Evolutionary conservation across 2,888 invertebrate species (phyloP).

Genomic region (Eudasyphora cyanicolor): DNA sequence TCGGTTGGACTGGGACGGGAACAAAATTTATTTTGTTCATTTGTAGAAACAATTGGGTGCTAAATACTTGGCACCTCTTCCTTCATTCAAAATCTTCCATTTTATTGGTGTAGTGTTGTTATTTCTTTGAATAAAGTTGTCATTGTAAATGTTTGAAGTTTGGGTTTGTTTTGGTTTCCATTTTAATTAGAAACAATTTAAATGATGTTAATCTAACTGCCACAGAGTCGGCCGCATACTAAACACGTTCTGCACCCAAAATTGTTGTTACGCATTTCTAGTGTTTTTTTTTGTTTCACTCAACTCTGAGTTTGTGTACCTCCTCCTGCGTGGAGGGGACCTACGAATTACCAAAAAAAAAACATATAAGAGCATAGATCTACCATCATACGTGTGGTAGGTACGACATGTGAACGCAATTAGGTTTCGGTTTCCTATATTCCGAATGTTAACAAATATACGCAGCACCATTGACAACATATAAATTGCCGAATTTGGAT

Average conservation of each 20-base stretch:
- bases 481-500: conserved; percentile 28
- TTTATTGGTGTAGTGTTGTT: conserved; percentile 1
- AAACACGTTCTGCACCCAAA: conserved; percentile 39
- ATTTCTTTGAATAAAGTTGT: conserved; percentile 5
- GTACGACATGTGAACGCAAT: conserved; percentile 48
- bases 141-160: no score
- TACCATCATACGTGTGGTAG: conserved; percentile 39
- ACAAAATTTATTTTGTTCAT: conserved; percentile 37
- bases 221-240: conserved; percentile 38
- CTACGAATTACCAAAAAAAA: no score
- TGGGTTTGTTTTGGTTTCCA: conserved; percentile 9
- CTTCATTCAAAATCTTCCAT: conserved; percentile 26
- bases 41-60: conserved; percentile 54
- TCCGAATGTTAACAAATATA: neutral
- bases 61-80: conserved; percentile 57
- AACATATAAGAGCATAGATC: neutral
- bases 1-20: neutral
- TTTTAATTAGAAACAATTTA: conserved; percentile 55
- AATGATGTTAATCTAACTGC: conserved; percentile 44
- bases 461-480: conserved; percentile 35
- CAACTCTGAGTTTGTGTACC: neutral
- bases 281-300: neutral
- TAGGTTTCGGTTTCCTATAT: conserved; percentile 6
- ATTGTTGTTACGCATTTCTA: conserved; percentile 40
- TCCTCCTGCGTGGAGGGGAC: neutral